Conservation (phyloP, 2,113 vertebrate genomes). For the Accipiter cooperii region DNA sequence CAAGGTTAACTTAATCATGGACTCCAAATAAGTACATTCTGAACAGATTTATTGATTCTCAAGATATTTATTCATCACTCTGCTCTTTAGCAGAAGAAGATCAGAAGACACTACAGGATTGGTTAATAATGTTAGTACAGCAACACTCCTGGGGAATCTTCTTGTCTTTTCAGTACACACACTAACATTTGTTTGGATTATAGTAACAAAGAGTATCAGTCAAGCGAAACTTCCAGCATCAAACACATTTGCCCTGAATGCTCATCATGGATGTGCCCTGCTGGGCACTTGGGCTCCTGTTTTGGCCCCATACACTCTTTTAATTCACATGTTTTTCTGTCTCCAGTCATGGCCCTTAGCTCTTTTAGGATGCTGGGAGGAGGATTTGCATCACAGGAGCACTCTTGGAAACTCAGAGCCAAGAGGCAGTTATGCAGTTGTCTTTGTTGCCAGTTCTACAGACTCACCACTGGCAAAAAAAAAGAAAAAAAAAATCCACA, state of each 20-base stretch:
- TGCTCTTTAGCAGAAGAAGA: not conserved
- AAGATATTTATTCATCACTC: not conserved
- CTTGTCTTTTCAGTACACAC: not conserved
- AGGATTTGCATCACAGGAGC: too few relatives aligned
- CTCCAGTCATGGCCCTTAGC: not conserved
- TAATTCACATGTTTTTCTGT: not conserved
- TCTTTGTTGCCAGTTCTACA: not conserved
- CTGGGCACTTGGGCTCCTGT: not conserved
- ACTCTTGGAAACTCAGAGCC: too few relatives aligned
- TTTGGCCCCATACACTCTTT: not conserved
- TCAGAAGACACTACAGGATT: not conserved
- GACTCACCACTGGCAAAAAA: not conserved
- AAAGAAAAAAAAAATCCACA: not conserved
- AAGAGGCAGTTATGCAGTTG: fast-evolving
- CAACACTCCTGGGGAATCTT: not conserved
- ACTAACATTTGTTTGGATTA: not conserved
- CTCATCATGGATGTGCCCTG: not conserved
- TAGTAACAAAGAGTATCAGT: not conserved
- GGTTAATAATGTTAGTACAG: not conserved
- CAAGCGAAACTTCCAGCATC: not conserved
- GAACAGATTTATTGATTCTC: not conserved
- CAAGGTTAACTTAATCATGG: not conserved
- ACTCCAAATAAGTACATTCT: not conserved
- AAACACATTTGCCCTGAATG: not conserved
- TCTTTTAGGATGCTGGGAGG: too few relatives aligned